A percentile compares a stretch with the other conserved stretches of the same genome.
Conservation (phyloP, 2,888 invertebrate species). For the Cataglyphis albicans region DNA sequence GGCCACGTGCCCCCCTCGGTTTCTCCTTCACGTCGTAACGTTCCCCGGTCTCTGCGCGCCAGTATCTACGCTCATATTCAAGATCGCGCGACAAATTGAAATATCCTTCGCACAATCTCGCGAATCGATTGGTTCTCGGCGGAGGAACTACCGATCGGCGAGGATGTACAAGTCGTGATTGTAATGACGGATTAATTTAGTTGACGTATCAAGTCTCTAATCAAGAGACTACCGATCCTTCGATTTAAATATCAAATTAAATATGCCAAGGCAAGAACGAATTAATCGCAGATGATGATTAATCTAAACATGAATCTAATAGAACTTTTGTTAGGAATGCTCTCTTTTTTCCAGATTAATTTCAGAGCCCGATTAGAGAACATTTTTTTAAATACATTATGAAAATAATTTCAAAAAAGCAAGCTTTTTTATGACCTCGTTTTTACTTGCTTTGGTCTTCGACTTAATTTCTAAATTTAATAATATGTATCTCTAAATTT, state of each 20-base stretch:
- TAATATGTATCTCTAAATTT: background rate
- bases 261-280: background rate
- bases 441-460: background rate
- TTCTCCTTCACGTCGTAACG: slow-evolving; percentile 10
- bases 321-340: background rate
- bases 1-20: slow-evolving; percentile 42
- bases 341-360: background rate
- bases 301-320: slow-evolving; percentile 6
- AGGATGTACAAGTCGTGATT: background rate
- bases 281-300: background rate
- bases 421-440: background rate
- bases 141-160: background rate
- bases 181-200: slow-evolving; percentile 7
- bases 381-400: background rate
- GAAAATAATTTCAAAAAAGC: background rate
- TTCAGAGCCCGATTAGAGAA: background rate
- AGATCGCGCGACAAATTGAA: slow-evolving; percentile 51
- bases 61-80: slow-evolving; percentile 10
- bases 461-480: background rate
- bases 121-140: slow-evolving; percentile 11
- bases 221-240: background rate
- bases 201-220: background rate
- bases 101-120: slow-evolving; percentile 39
- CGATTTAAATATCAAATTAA: slow-evolving; percentile 7
- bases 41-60: background rate